These are phyloP conservation scores for Oxyruncus cristatus DNA, from an alignment of 2,113 vertebrate species.

Conservation along the genomic window DNA sequence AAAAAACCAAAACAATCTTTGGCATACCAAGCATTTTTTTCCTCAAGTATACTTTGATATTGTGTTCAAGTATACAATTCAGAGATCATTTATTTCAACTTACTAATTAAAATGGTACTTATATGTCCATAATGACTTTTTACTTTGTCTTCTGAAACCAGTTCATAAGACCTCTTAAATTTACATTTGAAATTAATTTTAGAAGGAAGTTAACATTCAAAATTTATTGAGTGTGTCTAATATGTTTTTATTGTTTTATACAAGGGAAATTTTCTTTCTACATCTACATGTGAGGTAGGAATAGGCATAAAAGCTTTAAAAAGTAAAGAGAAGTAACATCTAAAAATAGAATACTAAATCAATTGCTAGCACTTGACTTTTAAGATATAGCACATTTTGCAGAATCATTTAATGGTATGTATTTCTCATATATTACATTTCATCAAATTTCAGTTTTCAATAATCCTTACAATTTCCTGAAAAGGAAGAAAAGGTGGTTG, in stretches of 20 bases:
- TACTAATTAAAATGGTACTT: background rate
- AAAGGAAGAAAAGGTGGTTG: background rate
- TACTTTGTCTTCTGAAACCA: background rate
- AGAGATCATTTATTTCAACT: background rate
- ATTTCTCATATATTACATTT: background rate
- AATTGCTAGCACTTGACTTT: background rate
- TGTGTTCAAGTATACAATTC: background rate
- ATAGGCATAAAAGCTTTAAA: background rate
- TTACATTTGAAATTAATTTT: background rate
- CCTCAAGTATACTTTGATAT: background rate
- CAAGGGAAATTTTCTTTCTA: background rate
- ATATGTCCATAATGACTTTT: background rate
- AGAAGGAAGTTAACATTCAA: background rate
- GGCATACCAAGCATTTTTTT: background rate
- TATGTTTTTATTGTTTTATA: background rate
- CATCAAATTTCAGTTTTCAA: slow-evolving; percentile 3
- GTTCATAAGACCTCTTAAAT: background rate
- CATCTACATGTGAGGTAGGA: background rate
- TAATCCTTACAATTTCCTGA: background rate
- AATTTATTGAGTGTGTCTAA: background rate
- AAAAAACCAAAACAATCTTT: background rate
- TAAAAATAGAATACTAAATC: background rate
- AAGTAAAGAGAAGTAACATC: background rate
- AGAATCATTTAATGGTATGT: background rate
- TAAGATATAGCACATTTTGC: background rate